Percentiles rank a stretch among this genome's conserved stretches.
phyloP scores from a whole-genome alignment of 1,140 invertebrate species.

The Brachionus sp. region DNA sequence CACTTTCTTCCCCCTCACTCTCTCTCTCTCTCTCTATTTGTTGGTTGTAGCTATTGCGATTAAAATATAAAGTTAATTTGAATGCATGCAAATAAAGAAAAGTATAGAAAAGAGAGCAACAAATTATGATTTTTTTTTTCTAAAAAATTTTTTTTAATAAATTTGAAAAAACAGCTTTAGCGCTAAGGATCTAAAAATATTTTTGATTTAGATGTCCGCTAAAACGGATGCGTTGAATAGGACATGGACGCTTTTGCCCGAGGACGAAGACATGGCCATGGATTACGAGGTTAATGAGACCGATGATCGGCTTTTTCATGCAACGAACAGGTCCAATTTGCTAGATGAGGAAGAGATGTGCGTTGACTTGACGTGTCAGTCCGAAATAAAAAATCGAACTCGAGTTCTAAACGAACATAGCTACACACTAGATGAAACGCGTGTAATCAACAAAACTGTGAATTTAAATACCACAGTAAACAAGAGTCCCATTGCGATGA shows the following conservation, averaged over 20 bases:
- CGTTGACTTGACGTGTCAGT: neutral
- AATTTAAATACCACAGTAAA: neutral
- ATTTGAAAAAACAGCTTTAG: neutral
- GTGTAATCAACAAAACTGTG: neutral
- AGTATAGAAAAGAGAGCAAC: constrained; percentile 24
- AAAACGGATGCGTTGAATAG: constrained; percentile 1
- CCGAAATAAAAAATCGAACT: neutral
- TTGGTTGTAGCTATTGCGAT: constrained; percentile 8
- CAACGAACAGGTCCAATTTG: neutral
- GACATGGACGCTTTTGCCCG: constrained; percentile 17
- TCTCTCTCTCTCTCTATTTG: neutral
- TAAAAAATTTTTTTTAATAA: constrained; percentile 16
- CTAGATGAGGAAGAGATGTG: constrained; percentile 27
- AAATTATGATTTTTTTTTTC: constrained; percentile 27
- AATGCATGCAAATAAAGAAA: constrained; percentile 27
- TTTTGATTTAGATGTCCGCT: neutral
- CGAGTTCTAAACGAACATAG: neutral
- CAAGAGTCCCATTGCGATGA: constrained; percentile 11
- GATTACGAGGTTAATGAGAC: neutral
- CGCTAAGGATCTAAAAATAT: neutral
- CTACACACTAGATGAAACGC: neutral
- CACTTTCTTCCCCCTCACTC: neutral
- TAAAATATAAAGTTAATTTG: constrained; percentile 33
- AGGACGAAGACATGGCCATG: neutral
- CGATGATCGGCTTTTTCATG: neutral